Conservation (phyloP, 53 echinoderm and acorn worm genomes). For the Echinometra lucunter region DNA sequence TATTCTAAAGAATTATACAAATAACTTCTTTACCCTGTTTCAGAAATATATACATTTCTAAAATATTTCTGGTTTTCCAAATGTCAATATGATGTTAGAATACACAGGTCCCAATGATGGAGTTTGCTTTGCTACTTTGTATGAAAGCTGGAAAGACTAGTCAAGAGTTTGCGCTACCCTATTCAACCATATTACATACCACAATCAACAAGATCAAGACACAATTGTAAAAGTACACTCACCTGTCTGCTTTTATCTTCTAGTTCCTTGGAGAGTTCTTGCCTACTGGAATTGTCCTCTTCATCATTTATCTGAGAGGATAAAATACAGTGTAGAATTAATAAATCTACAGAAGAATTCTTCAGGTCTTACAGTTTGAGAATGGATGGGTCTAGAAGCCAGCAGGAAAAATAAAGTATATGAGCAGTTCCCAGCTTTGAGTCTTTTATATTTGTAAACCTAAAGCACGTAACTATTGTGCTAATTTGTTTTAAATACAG, state of each 20-base stretch:
- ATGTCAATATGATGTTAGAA: too few species aligned
- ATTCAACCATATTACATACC: not conserved
- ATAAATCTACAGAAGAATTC: not conserved
- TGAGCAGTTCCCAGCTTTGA: too few species aligned
- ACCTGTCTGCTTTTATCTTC: slow-evolving; percentile 87
- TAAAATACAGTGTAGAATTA: not conserved
- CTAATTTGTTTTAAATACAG: too few species aligned
- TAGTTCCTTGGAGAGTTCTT: slow-evolving; percentile 64
- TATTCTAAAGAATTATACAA: too few species aligned
- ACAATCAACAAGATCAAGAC: not conserved
- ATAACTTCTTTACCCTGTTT: too few species aligned
- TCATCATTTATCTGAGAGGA: slow-evolving; percentile 41
- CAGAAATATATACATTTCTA: too few species aligned
- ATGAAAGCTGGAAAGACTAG: not conserved
- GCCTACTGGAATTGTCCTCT: not conserved
- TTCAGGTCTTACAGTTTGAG: not conserved
- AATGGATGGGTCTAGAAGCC: not conserved
- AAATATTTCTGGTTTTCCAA: too few species aligned
- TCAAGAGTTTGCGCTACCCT: too few species aligned
- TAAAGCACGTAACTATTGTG: too few species aligned
- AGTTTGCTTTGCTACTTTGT: too few species aligned
- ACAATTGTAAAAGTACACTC: not conserved
- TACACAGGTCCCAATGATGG: too few species aligned
- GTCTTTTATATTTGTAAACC: too few species aligned
- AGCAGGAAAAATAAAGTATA: not conserved